Conservation (phyloP, 2,888 invertebrate genomes). For the Dolomedes plantarius region DNA sequence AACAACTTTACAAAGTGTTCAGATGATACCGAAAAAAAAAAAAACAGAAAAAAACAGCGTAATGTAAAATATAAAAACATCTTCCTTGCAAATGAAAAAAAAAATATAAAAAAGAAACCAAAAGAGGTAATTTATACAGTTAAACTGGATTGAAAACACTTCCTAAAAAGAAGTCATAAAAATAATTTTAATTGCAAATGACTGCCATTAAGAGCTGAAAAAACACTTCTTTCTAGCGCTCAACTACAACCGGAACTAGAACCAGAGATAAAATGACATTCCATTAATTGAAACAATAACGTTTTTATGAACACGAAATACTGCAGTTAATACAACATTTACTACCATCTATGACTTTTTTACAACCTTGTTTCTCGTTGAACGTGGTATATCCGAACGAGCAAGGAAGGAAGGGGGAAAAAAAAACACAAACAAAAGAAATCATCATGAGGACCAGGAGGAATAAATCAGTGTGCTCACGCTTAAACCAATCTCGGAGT, state of each 20-base stretch:
- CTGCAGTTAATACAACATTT: slow-evolving; percentile 40
- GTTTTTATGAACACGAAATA: slow-evolving; percentile 34
- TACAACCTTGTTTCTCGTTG: slow-evolving; percentile 2
- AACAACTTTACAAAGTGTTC: no score
- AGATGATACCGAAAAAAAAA: no score
- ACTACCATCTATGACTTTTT: not conserved
- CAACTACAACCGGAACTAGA: slow-evolving; percentile 7
- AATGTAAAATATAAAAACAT: no score
- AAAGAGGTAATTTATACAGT: no score
- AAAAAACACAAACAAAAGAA: slow-evolving; percentile 6
- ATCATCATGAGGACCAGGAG: slow-evolving; percentile 17
- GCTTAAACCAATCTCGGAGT: slow-evolving; percentile 24
- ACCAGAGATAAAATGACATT: not conserved
- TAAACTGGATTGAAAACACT: no score
- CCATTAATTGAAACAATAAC: slow-evolving; percentile 25
- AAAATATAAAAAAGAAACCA: no score
- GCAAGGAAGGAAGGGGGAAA: not conserved
- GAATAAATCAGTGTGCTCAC: slow-evolving; percentile 25
- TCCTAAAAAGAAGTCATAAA: not conserved
- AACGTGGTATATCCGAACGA: slow-evolving; percentile 20
- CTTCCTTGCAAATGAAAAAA: no score
- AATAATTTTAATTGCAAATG: not conserved
- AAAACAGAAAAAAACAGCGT: no score
- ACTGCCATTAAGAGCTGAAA: not conserved
- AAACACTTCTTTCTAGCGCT: not conserved